These are phyloP conservation scores for Chiloscyllium plagiosum DNA, from an alignment of 2,113 vertebrate genomes.

Conservation along the genomic window DNA sequence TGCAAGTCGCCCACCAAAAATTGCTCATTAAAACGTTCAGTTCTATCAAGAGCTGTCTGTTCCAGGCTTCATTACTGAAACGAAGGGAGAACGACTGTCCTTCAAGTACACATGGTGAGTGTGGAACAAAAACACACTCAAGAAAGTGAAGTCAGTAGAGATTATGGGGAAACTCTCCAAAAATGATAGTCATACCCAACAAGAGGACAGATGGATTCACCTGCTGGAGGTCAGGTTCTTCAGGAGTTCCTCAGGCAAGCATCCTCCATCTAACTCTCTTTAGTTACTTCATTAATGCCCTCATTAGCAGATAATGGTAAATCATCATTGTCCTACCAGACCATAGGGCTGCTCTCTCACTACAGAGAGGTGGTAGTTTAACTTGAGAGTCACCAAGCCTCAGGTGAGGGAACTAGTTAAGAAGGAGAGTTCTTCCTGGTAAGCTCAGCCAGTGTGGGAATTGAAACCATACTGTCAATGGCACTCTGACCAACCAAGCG, in stretches of 20 bases:
- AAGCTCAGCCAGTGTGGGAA: too few species aligned
- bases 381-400: too few species aligned
- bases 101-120: background rate
- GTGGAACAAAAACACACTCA: background rate
- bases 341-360: too few species aligned
- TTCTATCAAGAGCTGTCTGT: background rate
- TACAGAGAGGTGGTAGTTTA: too few species aligned
- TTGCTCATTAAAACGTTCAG: background rate
- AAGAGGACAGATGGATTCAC: background rate
- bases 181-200: background rate
- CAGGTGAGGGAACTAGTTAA: too few species aligned
- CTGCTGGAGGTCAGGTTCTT: background rate
- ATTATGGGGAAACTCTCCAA: background rate
- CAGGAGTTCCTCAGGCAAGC: too few species aligned
- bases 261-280: background rate
- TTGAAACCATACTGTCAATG: too few species aligned
- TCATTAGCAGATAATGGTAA: background rate
- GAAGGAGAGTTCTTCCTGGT: too few species aligned
- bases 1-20: background rate
- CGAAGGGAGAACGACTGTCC: background rate
- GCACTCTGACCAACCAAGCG: too few species aligned
- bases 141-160: background rate
- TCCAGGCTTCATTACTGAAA: background rate
- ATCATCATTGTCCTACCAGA: too few species aligned
- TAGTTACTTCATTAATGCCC: background rate